Evolutionary conservation across 2,797 vertebrate genomes (phyloP), one percentile per base, ranked within the genome.

Genomic region (Nothura maculosa): DNA sequence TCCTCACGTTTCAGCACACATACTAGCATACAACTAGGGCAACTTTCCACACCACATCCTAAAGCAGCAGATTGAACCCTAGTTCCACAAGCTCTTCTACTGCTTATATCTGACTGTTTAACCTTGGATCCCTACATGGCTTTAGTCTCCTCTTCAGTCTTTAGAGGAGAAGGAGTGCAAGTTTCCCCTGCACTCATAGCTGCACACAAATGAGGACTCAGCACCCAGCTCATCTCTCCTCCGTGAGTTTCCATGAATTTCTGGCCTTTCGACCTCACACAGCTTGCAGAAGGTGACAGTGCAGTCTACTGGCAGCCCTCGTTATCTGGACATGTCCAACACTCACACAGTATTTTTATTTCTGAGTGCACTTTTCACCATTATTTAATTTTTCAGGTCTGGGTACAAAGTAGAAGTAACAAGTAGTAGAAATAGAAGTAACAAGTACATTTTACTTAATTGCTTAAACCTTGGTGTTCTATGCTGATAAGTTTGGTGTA

Each of bases 231-330:
- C 45, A 6, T 75, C 25, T 84, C 28, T 63, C 40, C 78, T 83
- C 52, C 52, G 4, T 30, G 72, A 55, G 28, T 12, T 85, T n/a
- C n/a, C n/a, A n/a, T n/a, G n/a, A 36, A 6, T 20, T 70, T 63
- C 36, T 88, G 70, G 30, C 85, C 84, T 93, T 80, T 81, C 95
- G 87, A 92, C 94, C 81, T 94, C 43, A 66, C 48, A 58, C 1
- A 86, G 8, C 32, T 92, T 90, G 30, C 52, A 82, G 25, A 14
- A 68, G 27, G n/a, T 84, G 45, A 25, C n/a, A 81, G 45, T 28
- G 50, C 57, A 55, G 25, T 52, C 72, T 80, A 40, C 74, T 48
- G 18, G 6, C 50, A 55, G 38, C 34, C 19, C 55, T 94, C 8
- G 20, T 95, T 95, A 90, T 86, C 72, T 78, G 64, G 48, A 81